Base-by-base conservation (phyloP, 2,888 invertebrate genomes). In the Pemphredon lugubris region DNA sequence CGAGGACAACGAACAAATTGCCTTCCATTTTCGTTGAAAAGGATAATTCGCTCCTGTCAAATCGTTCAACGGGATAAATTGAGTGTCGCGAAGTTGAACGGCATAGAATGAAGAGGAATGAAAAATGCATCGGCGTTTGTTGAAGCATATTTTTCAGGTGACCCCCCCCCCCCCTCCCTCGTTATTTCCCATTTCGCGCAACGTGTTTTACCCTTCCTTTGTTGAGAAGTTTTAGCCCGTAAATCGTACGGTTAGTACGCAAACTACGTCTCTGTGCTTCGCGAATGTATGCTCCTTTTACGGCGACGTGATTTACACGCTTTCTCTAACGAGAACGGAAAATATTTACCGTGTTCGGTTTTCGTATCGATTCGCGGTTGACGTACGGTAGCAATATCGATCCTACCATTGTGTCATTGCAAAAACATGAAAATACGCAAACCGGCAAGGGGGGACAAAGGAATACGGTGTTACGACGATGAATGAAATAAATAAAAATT, bases 1-100 rank as follows among this genome's bases (percentile, higher is more conserved):
- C 58, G 63, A 63, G 71, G 70, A 40, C 71, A 71, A 14, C 37
- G 63, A 32, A 61, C 70, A 58, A 71, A 71, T 71, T 71, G 71
- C 63, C 61, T 57, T 70, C 61, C 51, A 57, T 58, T 70, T 58
- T 7, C 63, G 71, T 71, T 70, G 71, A 69, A 70, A 71, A 55
- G 57, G 55, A 53, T 69, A 70, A 69, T 71, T 57, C 42, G 21
- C 70, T 57, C 2, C 55, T 53, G 71, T 71, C 57, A 23, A 70
- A 61, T 63, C 70, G 63, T 42, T 69, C 40, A 44, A 40, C 21
- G 26, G 34, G 45, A 51, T 50, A 71, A 65, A 72, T 72, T 64
- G 58, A 23, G 44, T 57, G 50, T 72, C 63, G 9, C 53, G 50
- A 48, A 54, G 20, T 21, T 39, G 53, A 47, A 44, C 34, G 40